Evolutionary conservation across 2,797 vertebrate species (phyloP).

Genomic region (Eospalax fontanierii): DNA sequence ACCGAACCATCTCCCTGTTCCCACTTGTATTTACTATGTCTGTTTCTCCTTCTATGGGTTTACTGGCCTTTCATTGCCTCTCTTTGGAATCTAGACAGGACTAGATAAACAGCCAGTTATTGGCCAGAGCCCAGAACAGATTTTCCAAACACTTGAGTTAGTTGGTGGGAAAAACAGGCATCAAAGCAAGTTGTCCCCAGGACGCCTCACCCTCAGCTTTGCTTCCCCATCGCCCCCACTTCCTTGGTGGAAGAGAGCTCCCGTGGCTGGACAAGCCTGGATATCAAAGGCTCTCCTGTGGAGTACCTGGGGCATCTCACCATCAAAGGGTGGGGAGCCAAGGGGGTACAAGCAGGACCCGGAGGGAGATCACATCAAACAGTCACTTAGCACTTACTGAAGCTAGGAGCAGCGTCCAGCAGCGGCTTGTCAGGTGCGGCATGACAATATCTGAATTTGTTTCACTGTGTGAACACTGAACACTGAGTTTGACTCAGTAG

Average conservation of each 20-base stretch:
- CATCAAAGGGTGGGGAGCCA: neutral
- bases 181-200: neutral
- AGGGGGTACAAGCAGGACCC: fast-evolving
- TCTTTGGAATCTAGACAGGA: neutral
- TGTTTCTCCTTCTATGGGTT: neutral
- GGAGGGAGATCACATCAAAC: neutral
- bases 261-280: too few species aligned
- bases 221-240: too few species aligned
- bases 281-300: neutral
- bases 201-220: neutral
- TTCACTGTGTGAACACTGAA: neutral
- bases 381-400: neutral
- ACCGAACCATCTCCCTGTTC: neutral
- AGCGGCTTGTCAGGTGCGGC: neutral
- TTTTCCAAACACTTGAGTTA: neutral
- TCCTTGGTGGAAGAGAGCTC: neutral
- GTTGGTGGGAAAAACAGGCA: neutral
- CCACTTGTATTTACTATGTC: neutral
- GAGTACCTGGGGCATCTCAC: neutral
- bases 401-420: too few species aligned
- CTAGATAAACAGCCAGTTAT: neutral
- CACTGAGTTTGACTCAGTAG: neutral
- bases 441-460: neutral
- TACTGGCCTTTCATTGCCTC: neutral
- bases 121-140: neutral